A percentile compares a stretch with the other conserved stretches of the same genome.
phyloP scores from a whole-genome alignment of 2,113 vertebrate genomes.

The Cavia aperea region DNA sequence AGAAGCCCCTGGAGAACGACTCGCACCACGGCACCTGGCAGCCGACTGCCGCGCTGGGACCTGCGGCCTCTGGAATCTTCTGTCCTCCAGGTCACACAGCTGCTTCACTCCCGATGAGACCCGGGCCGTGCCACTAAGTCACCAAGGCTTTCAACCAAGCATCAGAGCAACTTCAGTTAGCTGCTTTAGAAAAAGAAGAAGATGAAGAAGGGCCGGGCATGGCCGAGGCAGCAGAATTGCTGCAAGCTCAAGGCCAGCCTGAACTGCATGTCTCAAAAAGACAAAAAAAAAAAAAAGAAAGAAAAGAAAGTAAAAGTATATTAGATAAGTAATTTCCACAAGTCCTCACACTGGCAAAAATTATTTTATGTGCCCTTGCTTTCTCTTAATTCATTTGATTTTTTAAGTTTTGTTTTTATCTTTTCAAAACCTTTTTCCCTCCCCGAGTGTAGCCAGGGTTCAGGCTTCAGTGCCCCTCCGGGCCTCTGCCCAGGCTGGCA shows the following conservation, averaged over 20 bases:
- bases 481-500: too few species aligned
- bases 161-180: slow-evolving; percentile 57
- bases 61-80: not conserved
- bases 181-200: slow-evolving; percentile 56
- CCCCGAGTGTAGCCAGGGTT: not conserved
- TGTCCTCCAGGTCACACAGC: slow-evolving; percentile 53
- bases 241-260: too few species aligned
- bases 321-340: not conserved
- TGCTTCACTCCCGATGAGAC: slow-evolving; percentile 61
- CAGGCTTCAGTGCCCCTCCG: not conserved
- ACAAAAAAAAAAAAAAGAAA: not conserved
- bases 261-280: too few species aligned
- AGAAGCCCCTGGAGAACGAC: not conserved
- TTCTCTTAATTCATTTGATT: not conserved
- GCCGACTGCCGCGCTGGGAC: not conserved
- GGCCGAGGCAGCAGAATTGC: too few species aligned
- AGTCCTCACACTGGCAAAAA: not conserved
- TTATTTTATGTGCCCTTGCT: not conserved
- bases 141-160: slow-evolving; percentile 51
- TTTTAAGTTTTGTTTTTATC: not conserved
- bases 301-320: slow-evolving; percentile 34
- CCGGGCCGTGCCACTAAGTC: slow-evolving; percentile 62
- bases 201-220: too few species aligned
- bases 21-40: not conserved
- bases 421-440: not conserved